A percentile compares a stretch with the other conserved stretches of the same genome.
Evolutionary conservation across 1,140 invertebrate species (phyloP).

Genomic region (Physella acuta): DNA sequence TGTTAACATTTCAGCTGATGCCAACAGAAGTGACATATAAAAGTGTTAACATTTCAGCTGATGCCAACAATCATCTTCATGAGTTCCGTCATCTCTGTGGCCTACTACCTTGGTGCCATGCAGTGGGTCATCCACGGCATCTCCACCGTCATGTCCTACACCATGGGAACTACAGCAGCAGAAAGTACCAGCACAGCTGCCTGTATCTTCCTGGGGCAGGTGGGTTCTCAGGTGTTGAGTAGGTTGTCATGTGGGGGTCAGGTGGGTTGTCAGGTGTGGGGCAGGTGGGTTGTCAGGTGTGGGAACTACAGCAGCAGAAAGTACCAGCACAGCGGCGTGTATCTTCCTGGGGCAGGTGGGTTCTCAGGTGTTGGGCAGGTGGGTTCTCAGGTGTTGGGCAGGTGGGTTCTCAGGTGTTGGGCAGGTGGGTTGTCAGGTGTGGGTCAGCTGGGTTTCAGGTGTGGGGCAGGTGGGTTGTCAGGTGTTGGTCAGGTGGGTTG

Average conservation of each 20-base stretch:
- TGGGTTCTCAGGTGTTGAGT: slow-evolving; percentile 6
- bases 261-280: too few species aligned
- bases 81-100: slow-evolving; percentile 42
- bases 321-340: slow-evolving; percentile 44
- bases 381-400: too few species aligned
- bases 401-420: too few species aligned
- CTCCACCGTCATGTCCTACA: slow-evolving; percentile 41
- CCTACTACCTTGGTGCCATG: slow-evolving; percentile 50
- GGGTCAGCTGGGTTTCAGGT: too few species aligned
- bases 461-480: too few species aligned
- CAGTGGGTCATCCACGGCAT: slow-evolving; percentile 37
- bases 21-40: too few species aligned
- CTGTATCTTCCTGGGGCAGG: slow-evolving; percentile 54
- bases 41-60: too few species aligned
- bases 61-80: slow-evolving; percentile 49
- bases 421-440: too few species aligned
- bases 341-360: slow-evolving; percentile 53
- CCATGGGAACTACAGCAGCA: slow-evolving; percentile 45
- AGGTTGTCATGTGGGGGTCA: background rate
- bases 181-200: slow-evolving; percentile 46
- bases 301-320: slow-evolving; percentile 46
- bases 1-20: too few species aligned
- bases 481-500: too few species aligned
- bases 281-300: too few species aligned
- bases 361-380: background rate